Evolutionary conservation across 2,113 vertebrate species (phyloP).

Genomic region (Mustela nigripes): DNA sequence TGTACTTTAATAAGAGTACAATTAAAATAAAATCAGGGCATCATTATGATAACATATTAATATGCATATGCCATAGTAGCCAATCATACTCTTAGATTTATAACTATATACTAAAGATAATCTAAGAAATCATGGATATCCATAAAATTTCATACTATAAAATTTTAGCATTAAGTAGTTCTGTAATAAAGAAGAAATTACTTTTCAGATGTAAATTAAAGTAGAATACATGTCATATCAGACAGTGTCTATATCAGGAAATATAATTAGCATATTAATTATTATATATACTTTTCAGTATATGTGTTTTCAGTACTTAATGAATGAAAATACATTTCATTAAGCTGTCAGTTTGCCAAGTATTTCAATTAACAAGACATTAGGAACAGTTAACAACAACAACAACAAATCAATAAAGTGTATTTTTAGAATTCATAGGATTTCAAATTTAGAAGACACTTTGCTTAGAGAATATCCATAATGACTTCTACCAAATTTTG

Average conservation of each 20-base stretch:
- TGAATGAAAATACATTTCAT: slow-evolving; percentile 29
- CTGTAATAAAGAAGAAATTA: slow-evolving; percentile 54
- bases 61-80: background rate
- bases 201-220: slow-evolving; percentile 60
- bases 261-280: background rate
- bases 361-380: background rate
- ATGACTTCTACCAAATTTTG: background rate
- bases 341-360: slow-evolving; percentile 28
- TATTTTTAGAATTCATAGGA: slow-evolving; percentile 23
- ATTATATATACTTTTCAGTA: background rate
- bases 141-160: slow-evolving; percentile 37
- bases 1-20: slow-evolving; percentile 21
- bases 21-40: slow-evolving; percentile 45
- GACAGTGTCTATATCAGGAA: slow-evolving; percentile 17
- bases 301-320: background rate
- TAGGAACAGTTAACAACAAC: slow-evolving; percentile 6
- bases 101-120: slow-evolving; percentile 43
- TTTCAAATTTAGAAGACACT: slow-evolving; percentile 29
- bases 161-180: slow-evolving; percentile 34
- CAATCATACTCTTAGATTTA: background rate
- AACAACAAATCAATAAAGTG: background rate
- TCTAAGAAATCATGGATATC: background rate
- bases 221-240: slow-evolving; percentile 49
- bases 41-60: slow-evolving; percentile 25
- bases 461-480: background rate